Conservation (phyloP, 1,140 invertebrate genomes). For the Hyposmocoma kahamanoa region DNA sequence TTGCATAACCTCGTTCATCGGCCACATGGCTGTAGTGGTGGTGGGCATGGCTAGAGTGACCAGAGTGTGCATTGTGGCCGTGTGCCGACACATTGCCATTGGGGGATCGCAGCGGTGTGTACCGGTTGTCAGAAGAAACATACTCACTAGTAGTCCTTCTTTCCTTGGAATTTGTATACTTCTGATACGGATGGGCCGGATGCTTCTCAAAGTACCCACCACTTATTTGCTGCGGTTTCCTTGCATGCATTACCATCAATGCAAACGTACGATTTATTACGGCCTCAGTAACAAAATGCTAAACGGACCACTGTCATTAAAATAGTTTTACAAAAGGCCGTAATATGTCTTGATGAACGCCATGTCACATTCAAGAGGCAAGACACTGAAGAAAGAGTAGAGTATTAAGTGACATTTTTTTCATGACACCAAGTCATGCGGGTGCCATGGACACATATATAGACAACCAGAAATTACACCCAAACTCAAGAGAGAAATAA, state of each 20-base stretch:
- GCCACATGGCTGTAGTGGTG: conserved; percentile 80
- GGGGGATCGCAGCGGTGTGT: conserved; percentile 59
- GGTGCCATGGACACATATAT: too few relatives aligned
- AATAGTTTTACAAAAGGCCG: conserved; percentile 59
- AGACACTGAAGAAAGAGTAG: conserved; percentile 39
- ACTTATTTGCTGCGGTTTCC: conserved; percentile 98
- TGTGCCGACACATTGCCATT: conserved; percentile 63
- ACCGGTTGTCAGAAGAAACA: conserved; percentile 62
- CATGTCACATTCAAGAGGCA: conserved; percentile 64
- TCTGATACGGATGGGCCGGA: conserved; percentile 60
- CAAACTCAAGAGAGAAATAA: too few relatives aligned
- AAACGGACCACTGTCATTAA: conserved; percentile 58
- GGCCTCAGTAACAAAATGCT: conserved; percentile 66
- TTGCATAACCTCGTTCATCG: conserved; percentile 74
- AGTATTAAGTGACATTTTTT: too few relatives aligned
- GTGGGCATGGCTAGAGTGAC: conserved; percentile 78
- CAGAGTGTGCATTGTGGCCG: conserved; percentile 80
- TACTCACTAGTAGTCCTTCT: conserved; percentile 70
- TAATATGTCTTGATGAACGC: conserved; percentile 67
- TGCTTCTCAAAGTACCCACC: conserved; percentile 87
- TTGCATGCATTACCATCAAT: conserved; percentile 99
- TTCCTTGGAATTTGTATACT: conserved; percentile 57
- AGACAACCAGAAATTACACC: too few relatives aligned
- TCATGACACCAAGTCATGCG: too few relatives aligned
- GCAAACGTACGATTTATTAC: conserved; percentile 79